Conservation (phyloP, 2,113 vertebrate genomes). For the Hemiscyllium ocellatum region DNA sequence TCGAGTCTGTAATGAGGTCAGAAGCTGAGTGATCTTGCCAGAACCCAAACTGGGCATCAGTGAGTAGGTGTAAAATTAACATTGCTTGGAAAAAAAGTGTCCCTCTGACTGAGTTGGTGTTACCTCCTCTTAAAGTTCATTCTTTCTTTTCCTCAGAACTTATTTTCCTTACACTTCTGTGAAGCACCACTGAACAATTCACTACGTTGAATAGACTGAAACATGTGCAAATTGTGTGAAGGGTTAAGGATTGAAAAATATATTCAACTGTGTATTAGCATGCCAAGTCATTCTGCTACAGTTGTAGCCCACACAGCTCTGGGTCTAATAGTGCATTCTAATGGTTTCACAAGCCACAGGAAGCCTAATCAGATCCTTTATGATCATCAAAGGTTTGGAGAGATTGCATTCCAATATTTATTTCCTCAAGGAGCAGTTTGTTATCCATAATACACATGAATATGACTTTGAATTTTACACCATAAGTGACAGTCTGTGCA, state of each 20-base stretch:
- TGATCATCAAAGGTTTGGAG: background rate
- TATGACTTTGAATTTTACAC: background rate
- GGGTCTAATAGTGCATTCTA: background rate
- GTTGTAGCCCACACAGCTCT: background rate
- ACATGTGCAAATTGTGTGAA: background rate
- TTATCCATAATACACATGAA: background rate
- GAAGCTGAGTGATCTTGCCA: too few species aligned
- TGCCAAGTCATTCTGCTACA: background rate
- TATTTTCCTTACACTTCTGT: background rate
- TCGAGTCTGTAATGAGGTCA: too few species aligned
- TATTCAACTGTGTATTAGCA: background rate
- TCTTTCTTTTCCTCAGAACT: background rate
- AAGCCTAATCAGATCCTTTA: background rate
- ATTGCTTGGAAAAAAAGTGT: background rate
- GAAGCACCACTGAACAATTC: background rate
- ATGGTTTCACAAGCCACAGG: background rate
- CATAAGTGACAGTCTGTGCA: background rate
- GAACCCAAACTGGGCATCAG: too few species aligned
- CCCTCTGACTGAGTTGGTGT: background rate
- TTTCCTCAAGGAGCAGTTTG: background rate
- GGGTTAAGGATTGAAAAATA: background rate
- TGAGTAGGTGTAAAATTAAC: background rate
- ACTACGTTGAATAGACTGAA: background rate
- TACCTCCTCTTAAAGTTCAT: background rate
- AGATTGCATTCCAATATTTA: background rate